Evolutionary conservation across 1,140 invertebrate species (phyloP).

Genomic region (Periplaneta americana): DNA sequence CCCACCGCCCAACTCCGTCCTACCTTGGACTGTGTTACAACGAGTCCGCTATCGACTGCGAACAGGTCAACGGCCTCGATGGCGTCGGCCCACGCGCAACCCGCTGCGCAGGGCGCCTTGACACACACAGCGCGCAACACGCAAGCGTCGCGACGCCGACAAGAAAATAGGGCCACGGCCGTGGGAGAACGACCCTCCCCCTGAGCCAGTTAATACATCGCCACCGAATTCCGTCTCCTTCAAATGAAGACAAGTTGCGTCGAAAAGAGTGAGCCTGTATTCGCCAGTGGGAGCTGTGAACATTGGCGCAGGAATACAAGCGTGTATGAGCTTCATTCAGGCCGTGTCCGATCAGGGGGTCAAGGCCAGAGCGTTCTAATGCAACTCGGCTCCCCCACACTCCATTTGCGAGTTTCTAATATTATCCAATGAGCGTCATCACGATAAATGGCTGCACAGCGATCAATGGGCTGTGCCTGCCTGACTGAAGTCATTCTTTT

Average conservation of each 20-base stretch:
- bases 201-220: neutral
- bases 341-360: neutral
- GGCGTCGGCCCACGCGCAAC: neutral
- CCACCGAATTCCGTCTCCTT: neutral
- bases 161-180: neutral
- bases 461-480: too few relatives aligned
- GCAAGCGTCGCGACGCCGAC: neutral
- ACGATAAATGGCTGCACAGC: too few relatives aligned
- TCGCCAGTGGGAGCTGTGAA: neutral
- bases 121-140: neutral
- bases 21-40: neutral
- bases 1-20: neutral
- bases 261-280: neutral
- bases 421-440: too few relatives aligned
- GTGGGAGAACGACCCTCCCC: neutral
- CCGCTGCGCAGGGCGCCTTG: neutral
- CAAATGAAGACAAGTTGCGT: neutral
- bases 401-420: neutral
- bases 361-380: neutral
- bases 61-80: neutral
- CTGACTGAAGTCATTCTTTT: too few relatives aligned
- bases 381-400: neutral
- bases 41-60: neutral
- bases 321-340: neutral
- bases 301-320: neutral